Base-by-base conservation (phyloP, 2,888 invertebrate species). In the Brenthis daphne region DNA sequence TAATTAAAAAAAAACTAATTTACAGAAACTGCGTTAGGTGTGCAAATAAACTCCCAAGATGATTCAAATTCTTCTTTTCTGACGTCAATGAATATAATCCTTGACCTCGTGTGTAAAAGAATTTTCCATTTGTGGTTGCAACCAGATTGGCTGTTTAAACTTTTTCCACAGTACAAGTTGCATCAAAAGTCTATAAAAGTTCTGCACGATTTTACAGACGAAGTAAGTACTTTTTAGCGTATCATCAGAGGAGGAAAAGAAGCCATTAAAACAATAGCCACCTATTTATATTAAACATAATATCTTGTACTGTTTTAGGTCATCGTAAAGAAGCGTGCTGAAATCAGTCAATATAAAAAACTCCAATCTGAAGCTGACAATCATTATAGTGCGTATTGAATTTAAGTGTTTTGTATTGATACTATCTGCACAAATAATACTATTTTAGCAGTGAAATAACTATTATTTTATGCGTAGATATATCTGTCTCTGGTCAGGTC, bases 121-220 rank as follows among this genome's bases (percentile, higher is more conserved):
- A 88, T 92, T 71, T 91, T 92, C 74, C 88, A 90, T 68, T 69
- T 92, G 20, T 92, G 92, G 92, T 78, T 92, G 65, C 92, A 90
- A 64, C 90, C 92, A 0, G 89, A 91, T n/a, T 93, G 94, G 78
- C 77, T 96, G 58, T 96, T 94, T 83, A 90, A 90, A 72, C 76
- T 91, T 0, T 91, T 88, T 53, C 89, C 89, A 14, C 85, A 89
- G 66, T 94, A 94, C 5, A 85, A 82, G 63, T 87, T 92, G 64
- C 94, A 95, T 73, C 81, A 93, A 47, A 80, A 88, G 48, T 90
- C 89, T 74, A 72, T 95, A 6, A 81, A 89, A 57, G 82, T 92
- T 16, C 85, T 96, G 76, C 95, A 96, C 74, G 80, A 79, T 4
- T 95, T 96, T 76, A 95, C 89, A 20, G 85, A 93, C 74, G 77